These are phyloP conservation scores for Parauchenoglanis punctatus DNA, from an alignment of 2,797 vertebrate species.

Conservation along the genomic window DNA sequence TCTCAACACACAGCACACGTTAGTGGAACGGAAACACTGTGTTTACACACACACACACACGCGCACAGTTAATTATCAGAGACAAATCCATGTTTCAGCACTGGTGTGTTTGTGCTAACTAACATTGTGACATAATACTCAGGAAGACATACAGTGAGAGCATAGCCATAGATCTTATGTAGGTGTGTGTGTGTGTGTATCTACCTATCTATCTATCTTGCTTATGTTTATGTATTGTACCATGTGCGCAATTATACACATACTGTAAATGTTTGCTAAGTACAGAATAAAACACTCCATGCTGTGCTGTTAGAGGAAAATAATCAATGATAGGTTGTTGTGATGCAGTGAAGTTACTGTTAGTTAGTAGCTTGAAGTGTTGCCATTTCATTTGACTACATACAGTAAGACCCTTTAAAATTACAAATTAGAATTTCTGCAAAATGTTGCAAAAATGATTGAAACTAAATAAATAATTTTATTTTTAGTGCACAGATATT, in stretches of 20 bases:
- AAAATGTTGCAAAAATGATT: too few relatives aligned
- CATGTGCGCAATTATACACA: background rate
- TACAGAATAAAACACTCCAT: background rate
- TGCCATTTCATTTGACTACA: too few relatives aligned
- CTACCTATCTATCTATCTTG: background rate
- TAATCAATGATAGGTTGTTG: too few relatives aligned
- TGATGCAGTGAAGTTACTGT: too few relatives aligned
- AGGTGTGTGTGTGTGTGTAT: background rate
- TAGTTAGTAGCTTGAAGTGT: too few relatives aligned
- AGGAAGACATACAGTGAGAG: background rate
- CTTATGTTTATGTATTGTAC: too few relatives aligned
- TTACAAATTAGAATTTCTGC: too few relatives aligned
- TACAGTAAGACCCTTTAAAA: too few relatives aligned
- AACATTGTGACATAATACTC: background rate
- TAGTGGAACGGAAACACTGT: constrained; percentile 22
- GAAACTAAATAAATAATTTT: too few relatives aligned
- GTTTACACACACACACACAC: constrained; percentile 8
- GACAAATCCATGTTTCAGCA: background rate
- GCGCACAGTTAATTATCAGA: constrained; percentile 11
- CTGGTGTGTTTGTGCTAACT: background rate
- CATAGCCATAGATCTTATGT: background rate
- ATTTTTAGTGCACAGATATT: background rate
- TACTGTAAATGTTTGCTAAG: background rate
- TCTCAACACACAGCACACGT: constrained; percentile 15
- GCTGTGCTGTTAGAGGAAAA: too few relatives aligned